Evolutionary conservation across 2,888 invertebrate species (phyloP), one percentile per base, ranked within the genome.

Genomic region (Erebia palarica): DNA sequence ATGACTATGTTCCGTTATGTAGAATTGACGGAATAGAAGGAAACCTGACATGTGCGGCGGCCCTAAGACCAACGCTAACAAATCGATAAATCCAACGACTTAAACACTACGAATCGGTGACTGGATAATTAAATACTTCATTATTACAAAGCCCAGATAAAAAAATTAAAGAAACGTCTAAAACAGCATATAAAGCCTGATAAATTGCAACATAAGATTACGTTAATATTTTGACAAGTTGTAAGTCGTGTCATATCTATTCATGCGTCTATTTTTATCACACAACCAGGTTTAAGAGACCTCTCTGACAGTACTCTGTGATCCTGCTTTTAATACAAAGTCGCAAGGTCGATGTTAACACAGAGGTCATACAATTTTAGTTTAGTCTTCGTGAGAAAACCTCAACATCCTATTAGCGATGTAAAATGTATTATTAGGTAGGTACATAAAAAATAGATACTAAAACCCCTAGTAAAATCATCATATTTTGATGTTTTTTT

Each of bases 201-300:
- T 60, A 55, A 57, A 64, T 64, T 10, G n/a, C 63, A 57, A 53
- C 18, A 47, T 13, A 57, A 21, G 74, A 77, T 88, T 86, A 86
- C 84, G 85, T 85, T 85, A 88, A 84, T 82, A 63, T 63, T 87
- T 87, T 86, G 86, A 86, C 88, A 85, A 81, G 80, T 78, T 79
- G 72, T 77, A 79, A 79, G 80, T 87, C 85, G 82, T 86, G 84
- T 85, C 83, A 81, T 85, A 82, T 84, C 83, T 84, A 85, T 87
- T 87, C 55, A 68, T 27, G 63, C 44, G 63, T 69, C 53, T 69
- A 55, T 69, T 57, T 63, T 57, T 53, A 60, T 53, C 27, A 53
- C 68, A 18, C 9, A 42, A 65, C 53, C 65, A 65, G 65, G 18
- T 55, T 18, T 42, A 65, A 55, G 42, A 55, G 65, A 16, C 42